phyloP scores from a whole-genome alignment of 2,797 vertebrate species.

The Sitta carolinensis region DNA sequence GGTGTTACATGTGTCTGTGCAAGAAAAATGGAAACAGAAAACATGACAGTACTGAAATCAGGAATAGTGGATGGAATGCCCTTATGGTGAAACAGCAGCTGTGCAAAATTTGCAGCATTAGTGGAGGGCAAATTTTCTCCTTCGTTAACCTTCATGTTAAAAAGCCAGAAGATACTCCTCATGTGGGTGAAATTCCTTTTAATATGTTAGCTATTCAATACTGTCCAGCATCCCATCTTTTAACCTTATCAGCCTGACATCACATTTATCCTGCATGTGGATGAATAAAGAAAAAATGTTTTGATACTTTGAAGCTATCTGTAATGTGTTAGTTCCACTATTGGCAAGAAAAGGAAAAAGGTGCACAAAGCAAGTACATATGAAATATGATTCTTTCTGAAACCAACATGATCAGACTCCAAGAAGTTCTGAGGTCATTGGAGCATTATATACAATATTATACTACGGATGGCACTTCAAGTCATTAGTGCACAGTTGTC shows the following conservation, averaged over 20 bases:
- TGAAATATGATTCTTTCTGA: constrained; percentile 12
- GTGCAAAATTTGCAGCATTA: not conserved
- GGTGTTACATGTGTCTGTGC: not conserved
- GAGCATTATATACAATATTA: not conserved
- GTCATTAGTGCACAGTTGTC: not conserved
- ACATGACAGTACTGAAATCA: not conserved
- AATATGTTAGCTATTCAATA: not conserved
- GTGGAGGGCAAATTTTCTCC: not conserved
- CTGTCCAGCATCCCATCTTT: not conserved
- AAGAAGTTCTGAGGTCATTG: not conserved
- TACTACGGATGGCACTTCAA: not conserved
- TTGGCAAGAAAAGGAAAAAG: not conserved
- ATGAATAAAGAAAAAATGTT: not conserved
- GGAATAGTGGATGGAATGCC: not conserved
- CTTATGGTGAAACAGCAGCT: not conserved
- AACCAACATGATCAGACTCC: not conserved
- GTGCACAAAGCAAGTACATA: not conserved
- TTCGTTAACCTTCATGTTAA: not conserved
- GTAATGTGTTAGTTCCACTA: not conserved
- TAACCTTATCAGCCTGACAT: not conserved
- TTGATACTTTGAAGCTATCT: not conserved
- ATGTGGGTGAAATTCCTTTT: not conserved
- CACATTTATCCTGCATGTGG: not conserved
- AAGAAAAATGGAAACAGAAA: constrained; percentile 14
- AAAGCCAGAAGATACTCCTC: not conserved